Evolutionary conservation across 2,797 vertebrate genomes (phyloP), one percentile per base, ranked within the genome.

Genomic region (Malurus splendens): DNA sequence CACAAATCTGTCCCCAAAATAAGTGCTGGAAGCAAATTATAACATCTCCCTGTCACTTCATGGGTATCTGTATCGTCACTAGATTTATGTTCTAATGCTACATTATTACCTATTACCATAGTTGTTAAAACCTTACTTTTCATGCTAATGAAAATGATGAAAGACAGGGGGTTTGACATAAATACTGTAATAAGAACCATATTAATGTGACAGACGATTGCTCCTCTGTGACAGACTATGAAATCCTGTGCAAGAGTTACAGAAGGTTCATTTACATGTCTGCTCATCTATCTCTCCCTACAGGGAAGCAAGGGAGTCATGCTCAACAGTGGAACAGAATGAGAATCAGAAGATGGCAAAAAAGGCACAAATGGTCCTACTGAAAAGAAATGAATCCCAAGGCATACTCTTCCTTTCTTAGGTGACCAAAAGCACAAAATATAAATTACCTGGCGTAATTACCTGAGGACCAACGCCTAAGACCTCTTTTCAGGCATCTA

Each of bases 121-220:
- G 84, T 84, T 96, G 90, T 94, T 95, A 95, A 94, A 94, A 93
- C 80, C 93, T 94, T 92, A 90, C 90, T 94, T 94, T 88, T 86
- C 86, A 88, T 77, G 92, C 85, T 94, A 94, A 94, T 95, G 93
- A 92, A 94, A 93, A 91, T 91, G 82, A 94, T 90, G 93, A 90
- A 94, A 92, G 91, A 92, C 82, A 70, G 79, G 80, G 65, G 70
- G 32, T 75, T 91, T 92, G 87, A 95, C 90, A 96, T 93, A 93
- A 95, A 94, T 94, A 90, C 90, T 91, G 82, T 78, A 92, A 93
- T 93, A 95, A 92, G 93, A 93, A 61, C 77, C 87, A 86, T 90
- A 94, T 95, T 95, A 94, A 89, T 72, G 80, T 92, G 94, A 94
- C 90, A 96, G 91, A 92, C 4, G 65, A 95, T 88, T 93, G 87